These are phyloP conservation scores for Orestias chungarensis DNA, from an alignment of 2,797 vertebrate genomes.

Conservation along the genomic window DNA sequence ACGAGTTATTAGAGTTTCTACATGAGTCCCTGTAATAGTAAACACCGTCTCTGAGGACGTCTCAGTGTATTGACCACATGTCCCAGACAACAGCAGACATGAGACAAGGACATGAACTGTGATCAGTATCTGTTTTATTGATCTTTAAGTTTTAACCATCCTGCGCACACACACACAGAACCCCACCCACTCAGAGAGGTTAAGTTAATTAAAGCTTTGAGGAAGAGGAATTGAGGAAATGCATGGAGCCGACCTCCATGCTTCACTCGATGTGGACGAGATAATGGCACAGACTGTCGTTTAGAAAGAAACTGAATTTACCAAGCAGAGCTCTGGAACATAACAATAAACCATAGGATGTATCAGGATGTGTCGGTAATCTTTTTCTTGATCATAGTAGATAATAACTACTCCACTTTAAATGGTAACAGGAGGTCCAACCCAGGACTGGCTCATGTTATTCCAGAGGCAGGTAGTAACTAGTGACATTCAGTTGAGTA, in stretches of 20 bases:
- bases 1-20: conserved; percentile 16
- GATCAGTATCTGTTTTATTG: conserved; percentile 58
- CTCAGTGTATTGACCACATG: conserved; percentile 27
- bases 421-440: not conserved
- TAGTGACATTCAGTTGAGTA: too few species aligned
- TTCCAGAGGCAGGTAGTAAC: too few species aligned
- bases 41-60: conserved; percentile 20
- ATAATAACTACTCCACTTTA: not conserved
- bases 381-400: not conserved
- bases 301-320: conserved; percentile 48
- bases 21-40: conserved; percentile 61
- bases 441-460: too few species aligned
- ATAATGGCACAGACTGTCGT: conserved; percentile 41
- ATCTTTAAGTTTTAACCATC: conserved; percentile 22
- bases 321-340: conserved; percentile 15
- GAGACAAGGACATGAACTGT: conserved; percentile 53
- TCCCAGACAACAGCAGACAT: conserved; percentile 49
- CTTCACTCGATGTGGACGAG: conserved; percentile 42
- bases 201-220: conserved; percentile 52
- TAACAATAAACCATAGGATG: not conserved
- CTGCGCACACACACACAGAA: not conserved
- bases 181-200: conserved; percentile 13
- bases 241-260: conserved; percentile 6
- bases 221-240: conserved; percentile 27
- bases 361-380: not conserved